Base-by-base conservation (phyloP, 1,140 invertebrate genomes). In the Pristionchus pacificus region DNA sequence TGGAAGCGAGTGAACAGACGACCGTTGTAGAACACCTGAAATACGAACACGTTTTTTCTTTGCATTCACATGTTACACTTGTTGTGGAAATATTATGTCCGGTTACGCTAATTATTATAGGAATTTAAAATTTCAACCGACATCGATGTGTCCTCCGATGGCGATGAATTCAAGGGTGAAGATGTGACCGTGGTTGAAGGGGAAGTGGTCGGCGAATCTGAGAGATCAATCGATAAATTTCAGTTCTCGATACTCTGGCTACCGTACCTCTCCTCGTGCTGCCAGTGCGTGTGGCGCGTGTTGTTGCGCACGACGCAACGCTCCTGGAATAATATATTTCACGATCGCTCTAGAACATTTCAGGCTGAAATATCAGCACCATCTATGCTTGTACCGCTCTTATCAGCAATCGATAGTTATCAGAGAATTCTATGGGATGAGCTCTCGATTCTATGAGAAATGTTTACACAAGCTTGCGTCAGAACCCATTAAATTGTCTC, bases 121-220 rank as follows among this genome's bases (percentile, higher is more conserved):
- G n/a, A n/a, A n/a, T n/a, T n/a, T n/a, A n/a, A n/a, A 6, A 49
- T 49, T 49, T 19, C 6, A 1, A 29, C 60, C 61, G 1, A 66
- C 70, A n/a, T 28, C 19, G 30, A 65, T 64, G 2, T 59, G 64
- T 65, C 64, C 70, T n/a, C 32, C 38, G 19, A 58, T 55, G 30
- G 70, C 65, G 3, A 72, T 59, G 57, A 72, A 72, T 59, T 72
- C 70, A 19, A 72, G 64, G 28, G 70, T 72, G 64, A 65, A 72
- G 70, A 72, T 59, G 13, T 64, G 55, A 3, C 65, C 60, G 15
- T 64, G 64, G 27, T 33, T 19, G 58, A 72, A 72, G 27, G 64
- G 64, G 65, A 38, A 66, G 29, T 49, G 2, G 29, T 66, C 65
- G 19, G n/a, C 31, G 6, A 28, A 49, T 49, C 38, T 49, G 38